These are phyloP conservation scores for Onychostruthus taczanowskii DNA, from an alignment of 2,113 vertebrate species.

Conservation along the genomic window DNA sequence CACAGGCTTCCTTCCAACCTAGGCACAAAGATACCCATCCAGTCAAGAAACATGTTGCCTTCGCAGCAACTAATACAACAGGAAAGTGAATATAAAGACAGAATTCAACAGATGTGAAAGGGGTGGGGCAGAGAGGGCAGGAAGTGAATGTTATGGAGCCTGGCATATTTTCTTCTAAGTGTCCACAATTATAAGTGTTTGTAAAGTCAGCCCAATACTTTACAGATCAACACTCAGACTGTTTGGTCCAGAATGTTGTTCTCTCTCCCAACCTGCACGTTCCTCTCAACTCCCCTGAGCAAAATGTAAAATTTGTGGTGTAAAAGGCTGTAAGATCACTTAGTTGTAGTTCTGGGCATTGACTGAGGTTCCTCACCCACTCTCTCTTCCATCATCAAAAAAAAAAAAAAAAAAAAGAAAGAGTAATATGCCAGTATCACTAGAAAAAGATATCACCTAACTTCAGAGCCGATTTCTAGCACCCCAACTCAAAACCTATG, in stretches of 20 bases:
- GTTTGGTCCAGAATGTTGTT: not conserved
- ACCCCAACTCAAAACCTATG: not conserved
- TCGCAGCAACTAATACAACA: not conserved
- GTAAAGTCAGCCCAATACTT: not conserved
- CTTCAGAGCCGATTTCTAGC: not conserved
- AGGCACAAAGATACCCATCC: not conserved
- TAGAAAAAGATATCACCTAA: not conserved
- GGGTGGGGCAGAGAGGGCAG: fast-evolving
- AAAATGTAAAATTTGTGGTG: not conserved
- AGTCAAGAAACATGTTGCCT: fast-evolving
- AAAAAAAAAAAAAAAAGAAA: not conserved
- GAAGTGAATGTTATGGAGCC: fast-evolving
- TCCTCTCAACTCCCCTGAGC: not conserved
- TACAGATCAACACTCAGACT: not conserved
- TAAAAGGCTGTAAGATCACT: not conserved
- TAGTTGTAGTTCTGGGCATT: not conserved
- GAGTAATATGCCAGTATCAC: not conserved
- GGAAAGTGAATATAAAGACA: not conserved
- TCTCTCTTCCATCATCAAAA: not conserved
- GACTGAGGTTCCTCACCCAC: not conserved
- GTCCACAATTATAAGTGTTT: fast-evolving
- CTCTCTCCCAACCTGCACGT: not conserved
- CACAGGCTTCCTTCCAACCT: fast-evolving
- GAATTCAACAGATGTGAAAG: not conserved
- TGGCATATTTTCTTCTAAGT: not conserved